Percentiles rank a stretch among this genome's conserved stretches.
phyloP scores from a whole-genome alignment of 2,797 vertebrate species.

The Oreochromis mossambicus region DNA sequence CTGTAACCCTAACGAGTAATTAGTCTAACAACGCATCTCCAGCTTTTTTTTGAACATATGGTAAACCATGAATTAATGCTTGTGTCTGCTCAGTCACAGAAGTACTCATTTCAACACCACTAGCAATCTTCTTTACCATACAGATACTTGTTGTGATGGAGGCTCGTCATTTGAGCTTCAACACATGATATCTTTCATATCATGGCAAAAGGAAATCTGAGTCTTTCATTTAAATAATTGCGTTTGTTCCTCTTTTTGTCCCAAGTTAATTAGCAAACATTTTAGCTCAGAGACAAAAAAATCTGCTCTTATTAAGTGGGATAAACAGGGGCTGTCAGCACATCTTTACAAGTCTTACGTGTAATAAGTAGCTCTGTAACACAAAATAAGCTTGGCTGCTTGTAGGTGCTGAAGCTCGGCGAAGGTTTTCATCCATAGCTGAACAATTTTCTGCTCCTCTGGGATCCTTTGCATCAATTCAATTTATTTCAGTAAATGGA shows the following conservation, averaged over 20 bases:
- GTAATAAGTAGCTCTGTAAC: constrained; percentile 29
- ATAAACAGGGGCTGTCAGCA: constrained; percentile 62
- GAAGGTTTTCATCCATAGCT: constrained; percentile 64
- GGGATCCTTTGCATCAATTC: constrained; percentile 73
- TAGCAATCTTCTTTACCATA: constrained; percentile 25
- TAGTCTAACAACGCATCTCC: neutral
- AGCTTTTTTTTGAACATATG: constrained; percentile 10
- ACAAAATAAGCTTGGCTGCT: constrained; percentile 47
- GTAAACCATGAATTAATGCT: neutral
- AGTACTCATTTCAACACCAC: neutral
- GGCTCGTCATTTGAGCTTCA: neutral
- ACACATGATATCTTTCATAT: constrained; percentile 4
- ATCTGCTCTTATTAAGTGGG: constrained; percentile 38
- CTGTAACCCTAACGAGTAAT: neutral
- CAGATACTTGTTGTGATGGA: neutral
- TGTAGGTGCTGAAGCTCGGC: constrained; percentile 32
- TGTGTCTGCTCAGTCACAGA: neutral
- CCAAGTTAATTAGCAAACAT: constrained; percentile 48
- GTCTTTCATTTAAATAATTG: constrained; percentile 53
- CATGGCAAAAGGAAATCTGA: constrained; percentile 27
- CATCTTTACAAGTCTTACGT: constrained; percentile 55
- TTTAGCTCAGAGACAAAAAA: constrained; percentile 11
- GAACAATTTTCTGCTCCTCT: constrained; percentile 68
- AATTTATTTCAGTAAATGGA: constrained; percentile 77
- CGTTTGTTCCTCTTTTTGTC: constrained; percentile 42